Evolutionary conservation across 2,797 vertebrate genomes (phyloP), one percentile per base, ranked within the genome.

Genomic region (Pangasius macronema): DNA sequence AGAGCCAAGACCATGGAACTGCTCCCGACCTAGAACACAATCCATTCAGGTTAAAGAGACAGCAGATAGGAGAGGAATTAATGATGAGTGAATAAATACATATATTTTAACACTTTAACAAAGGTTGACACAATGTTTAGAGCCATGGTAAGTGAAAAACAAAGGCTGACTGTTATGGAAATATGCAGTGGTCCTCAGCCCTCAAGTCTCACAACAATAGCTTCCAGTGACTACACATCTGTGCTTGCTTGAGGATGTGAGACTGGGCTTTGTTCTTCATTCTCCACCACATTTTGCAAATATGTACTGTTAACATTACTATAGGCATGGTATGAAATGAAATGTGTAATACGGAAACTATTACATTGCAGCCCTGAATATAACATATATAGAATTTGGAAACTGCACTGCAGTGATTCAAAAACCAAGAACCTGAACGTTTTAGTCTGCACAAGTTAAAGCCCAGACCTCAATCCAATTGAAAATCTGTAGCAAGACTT

Each of bases 1-100:
- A 2, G 99, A 99, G 67, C 99, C 99, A 24, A 99, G 94, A 46
- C 99, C 98, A 0, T 99, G 99, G 91, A 99, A 99, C 94, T 99
- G 98, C 89, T 99, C 98, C 3, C 98, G 95, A 88, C 99, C 99
- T 99, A 94, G 18, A 55, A 63, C 18, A 75, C 27, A n/a, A 39
- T 24, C 27, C 5, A 59, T 11, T 46, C 39, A 85, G 53, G 39
- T 16, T 59, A 73, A 42, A 18, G 63, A 36, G 49, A 39, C 27
- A 24, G 24, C 24, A 82, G 1, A 82, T 2, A 63, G 13, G 13
- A 63, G 11, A 82, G 57, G 24, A n/a, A 63, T 81, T 61, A 42
- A 61, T 61, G 42, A 82, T 61, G 11, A 67, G 9, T 33, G 0
- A 1, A 67, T 83, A 30, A 73, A 42, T 18, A 46, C 14, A 24